A percentile compares a stretch with the other conserved stretches of the same genome.
Conservation (phyloP, 2,888 invertebrate species). For the Elmis aenea region DNA sequence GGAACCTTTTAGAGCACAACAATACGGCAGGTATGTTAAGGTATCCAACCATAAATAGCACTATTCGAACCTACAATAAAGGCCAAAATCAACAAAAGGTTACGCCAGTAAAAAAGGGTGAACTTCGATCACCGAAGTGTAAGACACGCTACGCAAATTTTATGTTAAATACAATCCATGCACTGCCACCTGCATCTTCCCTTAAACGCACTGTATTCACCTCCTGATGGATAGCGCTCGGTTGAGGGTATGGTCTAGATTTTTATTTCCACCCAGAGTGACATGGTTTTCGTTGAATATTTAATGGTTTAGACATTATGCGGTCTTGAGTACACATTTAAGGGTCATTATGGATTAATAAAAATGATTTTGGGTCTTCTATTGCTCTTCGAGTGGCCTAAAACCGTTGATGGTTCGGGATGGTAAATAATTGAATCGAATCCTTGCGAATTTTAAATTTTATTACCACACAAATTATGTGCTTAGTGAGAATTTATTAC, state of each 20-base stretch:
- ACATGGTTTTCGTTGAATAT: constrained; percentile 17
- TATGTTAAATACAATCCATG: too few relatives aligned
- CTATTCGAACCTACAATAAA: constrained; percentile 14
- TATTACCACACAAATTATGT: too few relatives aligned
- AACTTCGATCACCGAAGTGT: too few relatives aligned
- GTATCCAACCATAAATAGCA: constrained; percentile 18
- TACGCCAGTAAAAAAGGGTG: constrained; percentile 5
- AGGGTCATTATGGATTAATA: constrained; percentile 17
- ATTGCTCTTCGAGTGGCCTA: too few relatives aligned
- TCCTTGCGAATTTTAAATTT: too few relatives aligned
- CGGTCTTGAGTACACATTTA: constrained; percentile 19
- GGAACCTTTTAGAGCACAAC: constrained; percentile 20
- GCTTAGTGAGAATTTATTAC: too few relatives aligned
- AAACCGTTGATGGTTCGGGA: too few relatives aligned
- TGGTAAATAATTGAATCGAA: too few relatives aligned
- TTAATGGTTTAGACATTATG: constrained; percentile 16
- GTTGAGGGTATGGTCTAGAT: constrained; percentile 9
- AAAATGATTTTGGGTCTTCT: too few relatives aligned
- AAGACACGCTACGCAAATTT: too few relatives aligned
- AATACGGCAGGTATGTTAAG: constrained; percentile 16
- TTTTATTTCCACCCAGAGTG: constrained; percentile 16
- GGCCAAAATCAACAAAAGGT: constrained; percentile 8
- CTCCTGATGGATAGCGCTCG: constrained; percentile 7
- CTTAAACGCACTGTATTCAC: constrained; percentile 9
- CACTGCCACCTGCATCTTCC: neutral